A percentile compares a stretch with the other conserved stretches of the same genome.
phyloP scores from a whole-genome alignment of 2,797 vertebrate genomes.

The Dromococcyx pavoninus region DNA sequence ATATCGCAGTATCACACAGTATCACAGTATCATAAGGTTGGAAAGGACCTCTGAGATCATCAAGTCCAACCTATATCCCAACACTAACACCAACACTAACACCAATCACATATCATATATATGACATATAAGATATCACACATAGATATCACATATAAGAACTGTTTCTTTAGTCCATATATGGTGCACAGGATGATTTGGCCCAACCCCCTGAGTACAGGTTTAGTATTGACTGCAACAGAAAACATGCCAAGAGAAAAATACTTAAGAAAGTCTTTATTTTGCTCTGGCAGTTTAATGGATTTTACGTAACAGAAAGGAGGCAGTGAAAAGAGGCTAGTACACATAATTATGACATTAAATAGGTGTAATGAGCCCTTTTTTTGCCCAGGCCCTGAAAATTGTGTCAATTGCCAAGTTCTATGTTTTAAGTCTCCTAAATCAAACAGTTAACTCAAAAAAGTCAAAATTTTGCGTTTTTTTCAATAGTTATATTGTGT shows the following conservation, averaged over 20 bases:
- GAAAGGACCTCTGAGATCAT: too few species aligned
- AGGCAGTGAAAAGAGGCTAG: background rate
- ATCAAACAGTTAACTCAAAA: background rate
- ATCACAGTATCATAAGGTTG: too few species aligned
- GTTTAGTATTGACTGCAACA: background rate
- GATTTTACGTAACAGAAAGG: background rate
- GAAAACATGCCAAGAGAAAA: background rate
- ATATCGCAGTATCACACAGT: too few species aligned
- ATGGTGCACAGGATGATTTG: background rate
- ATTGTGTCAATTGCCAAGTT: background rate
- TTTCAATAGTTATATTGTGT: background rate
- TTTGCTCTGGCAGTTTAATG: background rate
- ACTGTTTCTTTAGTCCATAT: background rate
- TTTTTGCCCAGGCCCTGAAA: background rate
- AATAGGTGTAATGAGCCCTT: background rate
- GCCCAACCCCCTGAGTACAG: background rate
- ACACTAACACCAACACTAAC: too few species aligned
- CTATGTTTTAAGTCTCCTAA: background rate
- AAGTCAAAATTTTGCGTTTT: background rate
- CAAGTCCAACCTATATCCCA: too few species aligned
- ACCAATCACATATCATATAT: too few species aligned
- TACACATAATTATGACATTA: background rate
- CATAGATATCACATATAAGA: background rate
- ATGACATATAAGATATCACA: too few species aligned
- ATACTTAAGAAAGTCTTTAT: background rate